Conservation (phyloP, 1,140 invertebrate species). For the Archivesica marissinica region DNA sequence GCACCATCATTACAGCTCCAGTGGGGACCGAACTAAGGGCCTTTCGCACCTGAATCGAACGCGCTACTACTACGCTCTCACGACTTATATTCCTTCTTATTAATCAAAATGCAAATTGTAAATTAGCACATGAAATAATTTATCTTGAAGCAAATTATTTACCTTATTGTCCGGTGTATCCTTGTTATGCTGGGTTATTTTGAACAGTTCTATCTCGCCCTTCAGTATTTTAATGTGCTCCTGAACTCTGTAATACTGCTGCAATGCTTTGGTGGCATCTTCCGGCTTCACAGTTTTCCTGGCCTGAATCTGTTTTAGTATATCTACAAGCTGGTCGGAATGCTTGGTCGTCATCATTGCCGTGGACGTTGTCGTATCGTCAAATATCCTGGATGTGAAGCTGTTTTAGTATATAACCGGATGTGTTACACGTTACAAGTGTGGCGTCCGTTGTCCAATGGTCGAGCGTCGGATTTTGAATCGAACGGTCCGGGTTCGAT, state of each 20-base stretch:
- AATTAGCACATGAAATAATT: no score
- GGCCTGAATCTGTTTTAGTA: conserved; percentile 41
- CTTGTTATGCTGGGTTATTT: conserved; percentile 18
- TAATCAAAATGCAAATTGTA: no score
- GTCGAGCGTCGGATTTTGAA: not conserved
- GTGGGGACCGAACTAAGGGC: no score
- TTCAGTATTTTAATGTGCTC: conserved; percentile 44
- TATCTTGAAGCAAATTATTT: no score
- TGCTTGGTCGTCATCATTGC: not conserved
- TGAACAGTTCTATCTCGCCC: conserved; percentile 50
- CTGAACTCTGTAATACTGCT: conserved; percentile 46
- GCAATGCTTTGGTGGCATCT: conserved; percentile 44
- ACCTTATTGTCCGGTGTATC: no score
- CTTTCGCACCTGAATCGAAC: no score
- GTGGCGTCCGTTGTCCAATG: not conserved
- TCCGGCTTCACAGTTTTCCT: conserved; percentile 50
- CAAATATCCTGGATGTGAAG: not conserved
- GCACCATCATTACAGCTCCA: no score
- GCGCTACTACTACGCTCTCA: no score
- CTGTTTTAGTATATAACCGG: no score
- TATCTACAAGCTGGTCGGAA: conserved; percentile 35
- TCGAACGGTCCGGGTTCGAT: no score
- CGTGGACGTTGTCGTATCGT: not conserved
- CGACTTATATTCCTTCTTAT: no score
- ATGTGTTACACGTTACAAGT: no score